These are phyloP conservation scores for Morbakka virulenta DNA, from an alignment of 30 jellyfish, hydroid and myxozoan species.

Conservation along the genomic window DNA sequence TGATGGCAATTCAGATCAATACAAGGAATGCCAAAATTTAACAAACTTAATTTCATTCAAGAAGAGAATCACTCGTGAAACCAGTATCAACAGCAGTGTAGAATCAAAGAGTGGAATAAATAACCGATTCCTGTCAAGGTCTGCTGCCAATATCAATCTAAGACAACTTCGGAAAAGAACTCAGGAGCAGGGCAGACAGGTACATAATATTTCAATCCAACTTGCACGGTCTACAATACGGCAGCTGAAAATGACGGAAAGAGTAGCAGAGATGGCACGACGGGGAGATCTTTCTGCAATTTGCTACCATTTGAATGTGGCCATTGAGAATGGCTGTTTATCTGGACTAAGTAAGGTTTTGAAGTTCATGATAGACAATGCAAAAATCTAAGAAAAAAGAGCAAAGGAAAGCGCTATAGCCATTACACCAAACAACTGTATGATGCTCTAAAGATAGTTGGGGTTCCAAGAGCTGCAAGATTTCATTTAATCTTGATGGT, in stretches of 20 bases:
- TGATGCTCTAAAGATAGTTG: conserved; percentile 12
- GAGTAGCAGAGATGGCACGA: too few species aligned
- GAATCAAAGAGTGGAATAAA: background rate
- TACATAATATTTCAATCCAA: background rate
- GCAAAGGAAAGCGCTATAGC: conserved; percentile 4
- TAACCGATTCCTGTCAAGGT: background rate
- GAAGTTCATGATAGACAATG: conserved; percentile 6
- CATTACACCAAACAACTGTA: conserved; percentile 2
- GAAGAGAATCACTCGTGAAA: too few species aligned
- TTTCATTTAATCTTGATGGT: background rate
- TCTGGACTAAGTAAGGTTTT: conserved; percentile 7
- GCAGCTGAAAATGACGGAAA: background rate
- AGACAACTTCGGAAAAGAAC: background rate
- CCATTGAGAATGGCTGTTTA: conserved; percentile 10
- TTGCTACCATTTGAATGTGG: background rate
- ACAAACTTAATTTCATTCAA: background rate
- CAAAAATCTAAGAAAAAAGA: conserved; percentile 1
- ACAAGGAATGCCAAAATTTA: background rate
- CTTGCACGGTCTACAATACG: conserved; percentile 7
- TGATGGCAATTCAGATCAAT: background rate
- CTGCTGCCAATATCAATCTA: background rate
- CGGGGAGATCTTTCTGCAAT: conserved; percentile 35
- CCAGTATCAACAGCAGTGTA: background rate
- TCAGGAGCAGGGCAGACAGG: too few species aligned
- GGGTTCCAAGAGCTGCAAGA: conserved; percentile 33